A percentile compares a stretch with the other conserved stretches of the same genome.
These are phyloP conservation scores for Dione juno DNA, from an alignment of 2,888 invertebrate genomes.

Conservation along the genomic window DNA sequence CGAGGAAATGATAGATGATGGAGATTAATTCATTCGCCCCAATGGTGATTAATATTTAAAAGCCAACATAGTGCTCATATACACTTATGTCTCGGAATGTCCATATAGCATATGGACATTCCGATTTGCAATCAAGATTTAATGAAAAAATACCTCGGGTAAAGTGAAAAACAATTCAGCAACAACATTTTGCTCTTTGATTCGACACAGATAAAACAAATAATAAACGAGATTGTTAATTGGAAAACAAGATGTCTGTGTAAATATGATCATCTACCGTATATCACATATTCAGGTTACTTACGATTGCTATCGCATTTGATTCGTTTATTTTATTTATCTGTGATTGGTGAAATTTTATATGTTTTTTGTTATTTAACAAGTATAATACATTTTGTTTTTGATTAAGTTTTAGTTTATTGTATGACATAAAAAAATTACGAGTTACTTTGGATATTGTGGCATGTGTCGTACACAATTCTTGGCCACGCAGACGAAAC, in stretches of 20 bases:
- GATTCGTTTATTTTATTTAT: slow-evolving; percentile 4
- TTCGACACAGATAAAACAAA: slow-evolving; percentile 34
- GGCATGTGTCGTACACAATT: no score
- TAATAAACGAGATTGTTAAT: slow-evolving; percentile 42
- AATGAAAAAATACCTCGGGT: slow-evolving; percentile 13
- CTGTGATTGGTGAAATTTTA: background rate
- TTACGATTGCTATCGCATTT: slow-evolving; percentile 29
- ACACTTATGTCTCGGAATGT: no score
- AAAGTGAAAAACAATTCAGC: slow-evolving; percentile 2
- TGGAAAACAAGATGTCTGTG: slow-evolving; percentile 38
- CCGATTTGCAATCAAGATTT: slow-evolving; percentile 15
- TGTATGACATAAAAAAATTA: no score
- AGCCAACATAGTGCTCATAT: no score
- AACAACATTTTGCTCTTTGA: slow-evolving; percentile 19
- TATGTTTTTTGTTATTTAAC: no score
- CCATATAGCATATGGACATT: background rate
- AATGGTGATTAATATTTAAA: no score
- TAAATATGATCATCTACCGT: slow-evolving; percentile 35
- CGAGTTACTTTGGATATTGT: no score
- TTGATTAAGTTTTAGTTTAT: no score
- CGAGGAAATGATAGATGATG: no score
- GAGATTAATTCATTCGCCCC: no score
- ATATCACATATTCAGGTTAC: slow-evolving; percentile 29
- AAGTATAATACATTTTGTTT: no score
- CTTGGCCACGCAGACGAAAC: no score